Conservation (phyloP, 2,797 vertebrate species). For the Decapterus maruadsi region DNA sequence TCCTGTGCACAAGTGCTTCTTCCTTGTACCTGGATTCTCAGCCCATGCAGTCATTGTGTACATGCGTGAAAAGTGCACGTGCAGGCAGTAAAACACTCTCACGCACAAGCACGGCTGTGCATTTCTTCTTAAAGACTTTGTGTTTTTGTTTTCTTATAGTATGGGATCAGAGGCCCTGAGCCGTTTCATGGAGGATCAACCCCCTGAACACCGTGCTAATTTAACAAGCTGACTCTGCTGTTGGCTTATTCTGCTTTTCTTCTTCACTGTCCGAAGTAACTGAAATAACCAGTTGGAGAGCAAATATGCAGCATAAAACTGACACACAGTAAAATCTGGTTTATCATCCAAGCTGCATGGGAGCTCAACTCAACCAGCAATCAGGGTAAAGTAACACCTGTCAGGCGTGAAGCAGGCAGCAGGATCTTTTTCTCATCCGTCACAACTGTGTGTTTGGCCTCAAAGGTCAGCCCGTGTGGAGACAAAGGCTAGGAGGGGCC, state of each 20-base stretch:
- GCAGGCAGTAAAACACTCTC: constrained; percentile 12
- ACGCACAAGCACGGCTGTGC: constrained; percentile 6
- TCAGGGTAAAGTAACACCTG: constrained; percentile 14
- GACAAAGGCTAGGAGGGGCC: constrained; percentile 43
- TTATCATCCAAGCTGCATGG: not conserved
- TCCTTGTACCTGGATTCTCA: constrained; percentile 44
- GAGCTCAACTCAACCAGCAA: not conserved
- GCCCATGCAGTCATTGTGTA: constrained; percentile 22
- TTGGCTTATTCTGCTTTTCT: not conserved
- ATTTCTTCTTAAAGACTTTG: not conserved
- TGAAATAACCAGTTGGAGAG: not conserved
- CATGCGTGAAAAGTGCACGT: not conserved
- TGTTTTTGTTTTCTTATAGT: not conserved
- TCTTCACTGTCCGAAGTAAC: not conserved
- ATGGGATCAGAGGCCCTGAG: too few relatives aligned
- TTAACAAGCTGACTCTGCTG: not conserved
- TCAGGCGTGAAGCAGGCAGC: not conserved
- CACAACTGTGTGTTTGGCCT: constrained; percentile 51
- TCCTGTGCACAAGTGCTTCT: constrained; percentile 71
- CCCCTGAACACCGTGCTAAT: too few relatives aligned
- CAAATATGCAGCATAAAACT: not conserved
- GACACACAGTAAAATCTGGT: not conserved
- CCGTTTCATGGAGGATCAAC: not conserved
- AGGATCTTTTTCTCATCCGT: constrained; percentile 51
- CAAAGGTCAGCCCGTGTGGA: constrained; percentile 47